phyloP scores from a whole-genome alignment of 2,113 vertebrate species.

The Notothenia rossii region DNA sequence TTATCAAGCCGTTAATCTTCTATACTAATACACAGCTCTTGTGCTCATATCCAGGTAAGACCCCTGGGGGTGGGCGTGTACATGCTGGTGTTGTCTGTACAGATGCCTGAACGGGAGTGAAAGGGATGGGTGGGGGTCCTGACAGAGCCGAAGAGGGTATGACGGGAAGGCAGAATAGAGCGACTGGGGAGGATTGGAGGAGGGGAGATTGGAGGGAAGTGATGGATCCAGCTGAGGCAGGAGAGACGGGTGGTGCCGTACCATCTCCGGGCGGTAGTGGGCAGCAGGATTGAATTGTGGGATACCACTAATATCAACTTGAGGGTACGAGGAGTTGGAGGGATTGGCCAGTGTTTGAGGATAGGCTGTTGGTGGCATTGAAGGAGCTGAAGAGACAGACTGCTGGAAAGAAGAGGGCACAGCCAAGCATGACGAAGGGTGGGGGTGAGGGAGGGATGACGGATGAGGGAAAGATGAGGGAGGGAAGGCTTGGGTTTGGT shows the following conservation, averaged over 20 bases:
- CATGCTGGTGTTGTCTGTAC: slow-evolving; percentile 80
- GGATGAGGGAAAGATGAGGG: slow-evolving; percentile 55
- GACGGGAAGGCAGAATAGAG: slow-evolving; percentile 81
- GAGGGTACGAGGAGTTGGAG: slow-evolving; percentile 65
- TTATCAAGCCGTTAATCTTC: slow-evolving; percentile 7
- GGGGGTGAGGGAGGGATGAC: slow-evolving; percentile 54
- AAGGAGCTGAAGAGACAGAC: slow-evolving; percentile 37
- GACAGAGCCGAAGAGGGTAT: slow-evolving; percentile 80
- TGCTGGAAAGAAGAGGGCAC: slow-evolving; percentile 62
- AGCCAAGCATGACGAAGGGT: slow-evolving; percentile 56
- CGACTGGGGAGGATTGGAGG: slow-evolving; percentile 63
- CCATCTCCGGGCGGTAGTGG: slow-evolving; percentile 80
- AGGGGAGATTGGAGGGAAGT: slow-evolving; percentile 48
- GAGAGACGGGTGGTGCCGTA: slow-evolving; percentile 79
- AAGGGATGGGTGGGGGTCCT: slow-evolving; percentile 82
- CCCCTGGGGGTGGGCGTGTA: slow-evolving; percentile 74
- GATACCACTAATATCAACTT: slow-evolving; percentile 71
- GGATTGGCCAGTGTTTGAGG: slow-evolving; percentile 61
- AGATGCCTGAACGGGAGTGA: slow-evolving; percentile 82
- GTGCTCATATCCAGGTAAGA: slow-evolving; percentile 79
- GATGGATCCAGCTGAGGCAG: slow-evolving; percentile 76
- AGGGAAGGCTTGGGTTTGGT: slow-evolving; percentile 60
- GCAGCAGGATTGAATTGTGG: slow-evolving; percentile 72
- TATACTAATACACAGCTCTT: slow-evolving; percentile 71
- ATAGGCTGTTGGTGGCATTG: slow-evolving; percentile 46